Base-by-base conservation (phyloP, 2,888 invertebrate species). In the Idaea straminata region DNA sequence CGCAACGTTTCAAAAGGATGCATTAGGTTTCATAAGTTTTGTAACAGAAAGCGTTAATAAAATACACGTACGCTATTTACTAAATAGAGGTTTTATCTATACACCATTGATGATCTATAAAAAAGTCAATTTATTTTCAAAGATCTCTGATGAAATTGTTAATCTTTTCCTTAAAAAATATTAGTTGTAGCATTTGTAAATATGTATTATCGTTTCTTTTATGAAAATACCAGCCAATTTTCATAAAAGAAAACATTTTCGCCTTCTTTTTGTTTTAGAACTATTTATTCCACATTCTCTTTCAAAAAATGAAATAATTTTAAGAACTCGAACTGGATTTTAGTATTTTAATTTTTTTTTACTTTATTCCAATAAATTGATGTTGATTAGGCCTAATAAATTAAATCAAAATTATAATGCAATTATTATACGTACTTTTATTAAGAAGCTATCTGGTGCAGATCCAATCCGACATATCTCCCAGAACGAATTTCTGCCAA, bases 211-310 rank as follows among this genome's bases (percentile, higher is more conserved):
- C 65, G 70, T 77, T 83, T 85, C 82, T 77, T 81, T 79, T 83
- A 83, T 86, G 86, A 84, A 85, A 85, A 79, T 74, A 67, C 85
- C 87, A 88, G 87, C 88, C 88, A 80, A 81, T 86, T 86, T 87
- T 86, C 83, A 86, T 80, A 84, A 77, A 84, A 74, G 81, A 84
- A 83, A 76, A 72, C 62, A 61, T 35, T 70, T 64, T 63, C 64
- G 13, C 4, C 5, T 47, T 7, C 10, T 66, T 35, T 35, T 35
- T 61, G 7, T 34, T 61, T 63, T 47, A 35, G 36, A 57, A 62
- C 6, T 35, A 61, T 61, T 35, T 57, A 60, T 25, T 65, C 65
- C 62, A n/a, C 35, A 36, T 62, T 7, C 1, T 65, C 64, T 76
- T 73, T 77, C 75, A 74, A 76, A 75, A 74, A 59, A 78, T 77